Evolutionary conservation across 2,113 vertebrate species (phyloP).

Genomic region (Trochalopteron elliotii): DNA sequence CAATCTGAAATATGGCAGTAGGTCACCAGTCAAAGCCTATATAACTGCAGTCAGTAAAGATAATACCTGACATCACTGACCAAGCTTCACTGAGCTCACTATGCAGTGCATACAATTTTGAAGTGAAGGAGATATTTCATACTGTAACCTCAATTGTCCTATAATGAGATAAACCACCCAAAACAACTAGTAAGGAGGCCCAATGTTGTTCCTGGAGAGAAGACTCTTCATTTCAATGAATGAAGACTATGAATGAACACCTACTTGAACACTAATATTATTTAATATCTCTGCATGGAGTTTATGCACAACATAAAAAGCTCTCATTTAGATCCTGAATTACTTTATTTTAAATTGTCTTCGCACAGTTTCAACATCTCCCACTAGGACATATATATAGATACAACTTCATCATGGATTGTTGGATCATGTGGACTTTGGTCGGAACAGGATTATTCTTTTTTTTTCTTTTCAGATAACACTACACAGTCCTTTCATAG

Average conservation of each 20-base stretch:
- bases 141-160: background rate
- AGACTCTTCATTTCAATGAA: background rate
- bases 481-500: background rate
- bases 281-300: background rate
- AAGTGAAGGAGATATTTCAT: background rate
- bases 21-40: background rate
- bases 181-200: background rate
- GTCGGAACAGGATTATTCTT: background rate
- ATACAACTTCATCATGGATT: background rate
- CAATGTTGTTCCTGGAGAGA: background rate
- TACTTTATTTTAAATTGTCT: background rate
- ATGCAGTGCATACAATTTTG: background rate
- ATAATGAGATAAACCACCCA: background rate
- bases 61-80: background rate
- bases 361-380: background rate
- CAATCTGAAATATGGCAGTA: background rate
- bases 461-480: background rate
- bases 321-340: background rate
- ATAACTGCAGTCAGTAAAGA: background rate
- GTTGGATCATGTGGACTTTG: background rate
- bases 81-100: background rate
- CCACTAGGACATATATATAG: too few relatives aligned
- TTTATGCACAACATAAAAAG: background rate
- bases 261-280: background rate
- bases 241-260: background rate